phyloP scores from a whole-genome alignment of 2,113 vertebrate genomes.

The Caranx melampygus region DNA sequence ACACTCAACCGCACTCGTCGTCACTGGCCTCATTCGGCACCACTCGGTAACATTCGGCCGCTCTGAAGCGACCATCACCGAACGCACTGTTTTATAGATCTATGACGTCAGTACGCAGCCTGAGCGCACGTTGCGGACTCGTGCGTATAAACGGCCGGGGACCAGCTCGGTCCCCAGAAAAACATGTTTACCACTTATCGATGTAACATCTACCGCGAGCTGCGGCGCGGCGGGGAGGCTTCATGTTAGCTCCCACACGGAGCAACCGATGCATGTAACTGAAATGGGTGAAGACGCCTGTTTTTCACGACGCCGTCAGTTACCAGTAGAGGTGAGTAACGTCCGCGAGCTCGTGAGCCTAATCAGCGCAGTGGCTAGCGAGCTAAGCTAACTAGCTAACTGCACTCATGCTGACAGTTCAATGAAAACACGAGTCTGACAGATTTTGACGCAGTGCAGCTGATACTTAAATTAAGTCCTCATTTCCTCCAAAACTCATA shows the following conservation, averaged over 20 bases:
- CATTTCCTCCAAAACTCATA: not conserved
- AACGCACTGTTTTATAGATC: not conserved
- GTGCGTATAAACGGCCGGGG: rapidly evolving
- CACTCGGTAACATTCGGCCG: rapidly evolving
- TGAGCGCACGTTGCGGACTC: not conserved
- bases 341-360: not conserved
- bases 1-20: rapidly evolving
- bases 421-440: not conserved
- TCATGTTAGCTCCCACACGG: not conserved
- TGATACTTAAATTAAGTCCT: not conserved
- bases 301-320: slow-evolving; percentile 10
- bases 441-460: not conserved
- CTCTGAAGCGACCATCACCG: rapidly evolving
- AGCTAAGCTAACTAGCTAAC: slow-evolving; percentile 8
- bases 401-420: not conserved
- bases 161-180: not conserved
- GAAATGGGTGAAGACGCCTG: slow-evolving; percentile 47
- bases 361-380: no score
- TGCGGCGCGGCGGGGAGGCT: not conserved
- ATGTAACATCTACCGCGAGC: not conserved
- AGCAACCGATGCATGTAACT: not conserved
- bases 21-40: no score
- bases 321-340: slow-evolving; percentile 58
- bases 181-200: slow-evolving; percentile 27
- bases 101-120: not conserved